Base-by-base conservation (phyloP, 2,797 vertebrate genomes). In the Myiotriccus ornatus region DNA sequence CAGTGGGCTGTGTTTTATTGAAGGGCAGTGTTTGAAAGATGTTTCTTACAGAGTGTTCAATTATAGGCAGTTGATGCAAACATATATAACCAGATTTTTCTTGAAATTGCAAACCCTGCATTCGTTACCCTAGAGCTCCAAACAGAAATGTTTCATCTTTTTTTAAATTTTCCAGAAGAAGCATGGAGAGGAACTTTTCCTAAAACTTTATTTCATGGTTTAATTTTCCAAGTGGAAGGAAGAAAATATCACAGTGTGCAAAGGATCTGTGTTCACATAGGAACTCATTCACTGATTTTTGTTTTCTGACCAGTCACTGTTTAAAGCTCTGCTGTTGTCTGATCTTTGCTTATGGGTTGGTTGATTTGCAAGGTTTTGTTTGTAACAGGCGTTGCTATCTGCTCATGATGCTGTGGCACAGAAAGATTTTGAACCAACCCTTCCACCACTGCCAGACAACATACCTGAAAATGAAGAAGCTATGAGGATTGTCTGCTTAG, bases 321-420 rank as follows among this genome's bases (percentile, higher is more conserved):
- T 84, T 37, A 79, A 92, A 81, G n/a, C 41, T 75, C 30, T 81
- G 64, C 20, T 81, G 7, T 32, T 68, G 12, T 57, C 22, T 53
- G 21, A 60, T 56, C 30, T 88, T 78, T 78, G 18, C 39, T 88
- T 57, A 84, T 7, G 23, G 22, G 10, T 21, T 65, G 18, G 4
- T 79, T 90, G 15, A 24, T 87, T 80, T 85, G 27, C 44, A 77
- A 77, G 32, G 2, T 69, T 62, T 46, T 41, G 10, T 73, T 93
- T 91, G 24, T 44, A 76, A 64, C 59, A 99, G 99, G 99, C 99
- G 68, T 98, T 99, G 34, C 97, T 99, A 23, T 98, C 98, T 2
- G 99, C 98, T 86, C 99, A 99, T 41, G 99, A 99, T 81, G 98
- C 97, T 2, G 98, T 99, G 93, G 99, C 99, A 88, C 98, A 98